These are phyloP conservation scores for Exephanes ischioxanthus DNA, from an alignment of 2,888 invertebrate genomes.

Conservation along the genomic window DNA sequence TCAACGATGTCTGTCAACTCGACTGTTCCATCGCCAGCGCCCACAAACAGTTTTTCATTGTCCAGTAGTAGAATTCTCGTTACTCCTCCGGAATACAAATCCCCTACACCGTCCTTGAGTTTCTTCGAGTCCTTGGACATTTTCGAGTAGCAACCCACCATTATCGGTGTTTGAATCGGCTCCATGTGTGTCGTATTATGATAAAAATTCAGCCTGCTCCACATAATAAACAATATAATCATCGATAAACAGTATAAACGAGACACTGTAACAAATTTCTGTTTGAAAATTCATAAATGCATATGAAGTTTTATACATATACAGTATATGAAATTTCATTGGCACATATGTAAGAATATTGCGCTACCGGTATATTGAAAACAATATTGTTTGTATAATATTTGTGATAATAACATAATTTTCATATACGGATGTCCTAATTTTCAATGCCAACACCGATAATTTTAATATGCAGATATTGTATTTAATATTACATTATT, in stretches of 20 bases:
- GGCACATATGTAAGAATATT: too few species aligned
- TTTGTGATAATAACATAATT: too few species aligned
- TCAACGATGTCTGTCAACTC: constrained; percentile 88
- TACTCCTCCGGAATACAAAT: constrained; percentile 88
- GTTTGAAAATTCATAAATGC: too few species aligned
- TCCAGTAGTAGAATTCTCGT: constrained; percentile 88
- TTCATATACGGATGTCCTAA: too few species aligned
- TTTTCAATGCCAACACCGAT: too few species aligned
- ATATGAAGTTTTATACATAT: too few species aligned
- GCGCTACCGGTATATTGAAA: too few species aligned
- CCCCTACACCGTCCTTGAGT: constrained; percentile 86
- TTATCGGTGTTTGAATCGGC: constrained; percentile 86
- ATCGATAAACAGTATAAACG: not conserved
- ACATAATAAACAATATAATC: constrained; percentile 77
- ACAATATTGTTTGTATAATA: too few species aligned
- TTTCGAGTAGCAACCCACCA: constrained; percentile 89
- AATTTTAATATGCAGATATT: too few species aligned
- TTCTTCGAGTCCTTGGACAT: constrained; percentile 87
- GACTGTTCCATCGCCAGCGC: constrained; percentile 94
- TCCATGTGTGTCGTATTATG: constrained; percentile 86
- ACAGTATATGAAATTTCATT: too few species aligned
- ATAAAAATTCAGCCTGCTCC: constrained; percentile 87
- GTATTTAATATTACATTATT: too few species aligned
- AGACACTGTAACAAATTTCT: too few species aligned
- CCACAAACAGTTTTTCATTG: constrained; percentile 89